Percentiles rank a stretch among this genome's conserved stretches.
Conservation (phyloP, 1,140 invertebrate genomes). For the Cyrtorhinus lividipennis region DNA sequence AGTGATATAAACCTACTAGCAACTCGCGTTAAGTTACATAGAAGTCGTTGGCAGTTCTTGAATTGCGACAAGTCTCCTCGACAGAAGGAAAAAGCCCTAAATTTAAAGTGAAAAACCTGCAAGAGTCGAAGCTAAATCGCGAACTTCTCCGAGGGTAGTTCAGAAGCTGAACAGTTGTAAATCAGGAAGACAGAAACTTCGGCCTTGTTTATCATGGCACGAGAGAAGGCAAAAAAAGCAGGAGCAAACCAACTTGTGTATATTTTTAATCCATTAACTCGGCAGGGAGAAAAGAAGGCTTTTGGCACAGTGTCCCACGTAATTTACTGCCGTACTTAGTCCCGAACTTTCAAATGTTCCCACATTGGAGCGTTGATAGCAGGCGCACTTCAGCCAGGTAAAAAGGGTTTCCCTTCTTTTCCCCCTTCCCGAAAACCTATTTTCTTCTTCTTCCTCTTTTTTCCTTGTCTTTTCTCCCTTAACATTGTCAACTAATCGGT, state of each 20-base stretch:
- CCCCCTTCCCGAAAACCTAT: background rate
- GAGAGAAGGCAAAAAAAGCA: background rate
- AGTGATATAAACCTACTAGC: too few relatives aligned
- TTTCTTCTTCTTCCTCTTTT: background rate
- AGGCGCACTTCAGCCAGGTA: background rate
- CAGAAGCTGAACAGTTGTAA: slow-evolving; percentile 1
- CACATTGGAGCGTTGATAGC: background rate
- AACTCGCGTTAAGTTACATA: too few relatives aligned
- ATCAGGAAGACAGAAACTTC: slow-evolving; percentile 2
- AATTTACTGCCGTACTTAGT: slow-evolving; percentile 3
- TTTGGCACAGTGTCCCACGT: background rate
- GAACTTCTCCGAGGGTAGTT: background rate
- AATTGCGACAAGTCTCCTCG: background rate
- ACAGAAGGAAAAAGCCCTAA: background rate
- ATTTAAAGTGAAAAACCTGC: too few relatives aligned
- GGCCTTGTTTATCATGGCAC: slow-evolving; percentile 7
- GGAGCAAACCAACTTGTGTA: slow-evolving; percentile 7
- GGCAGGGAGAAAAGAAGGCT: slow-evolving; percentile 2
- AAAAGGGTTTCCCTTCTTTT: background rate
- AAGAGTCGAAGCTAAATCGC: too few relatives aligned
- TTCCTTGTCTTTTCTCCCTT: background rate
- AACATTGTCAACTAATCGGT: background rate
- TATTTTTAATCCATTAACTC: slow-evolving; percentile 15
- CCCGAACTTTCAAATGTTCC: background rate
- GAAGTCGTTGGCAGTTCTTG: too few relatives aligned